A percentile compares a stretch with the other conserved stretches of the same genome.
Evolutionary conservation across 2,888 invertebrate genomes (phyloP).

Genomic region (Clivina fossor): DNA sequence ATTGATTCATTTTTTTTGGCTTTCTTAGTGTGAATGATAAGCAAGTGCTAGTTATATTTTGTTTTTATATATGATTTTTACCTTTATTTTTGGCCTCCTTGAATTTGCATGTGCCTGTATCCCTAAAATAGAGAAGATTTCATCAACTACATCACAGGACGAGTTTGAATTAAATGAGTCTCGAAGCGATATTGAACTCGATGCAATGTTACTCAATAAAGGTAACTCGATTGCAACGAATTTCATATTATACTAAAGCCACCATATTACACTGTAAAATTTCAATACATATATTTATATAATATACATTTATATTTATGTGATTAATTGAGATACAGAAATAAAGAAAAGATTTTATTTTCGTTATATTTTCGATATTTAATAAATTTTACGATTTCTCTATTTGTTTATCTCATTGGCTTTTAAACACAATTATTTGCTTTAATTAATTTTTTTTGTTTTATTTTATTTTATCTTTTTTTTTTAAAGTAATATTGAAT

Average conservation of each 20-base stretch:
- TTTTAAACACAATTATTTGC: conserved; percentile 8
- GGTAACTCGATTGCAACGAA: conserved; percentile 21
- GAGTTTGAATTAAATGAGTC: conserved; percentile 43
- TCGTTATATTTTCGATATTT: too few relatives aligned
- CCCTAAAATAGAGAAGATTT: conserved; percentile 34
- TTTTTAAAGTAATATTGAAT: too few relatives aligned
- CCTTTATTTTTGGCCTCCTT: not conserved
- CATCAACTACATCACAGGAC: conserved; percentile 47
- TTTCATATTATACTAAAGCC: too few relatives aligned
- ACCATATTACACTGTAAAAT: too few relatives aligned
- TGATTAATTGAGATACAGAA: not conserved
- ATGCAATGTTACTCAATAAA: conserved; percentile 43
- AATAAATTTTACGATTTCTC: too few relatives aligned
- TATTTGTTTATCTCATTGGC: too few relatives aligned
- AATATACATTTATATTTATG: conserved; percentile 6
- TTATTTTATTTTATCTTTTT: conserved; percentile 12
- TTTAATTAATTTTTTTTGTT: conserved; percentile 5
- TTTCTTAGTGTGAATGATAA: too few relatives aligned
- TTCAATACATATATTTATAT: not conserved
- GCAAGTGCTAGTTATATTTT: too few relatives aligned
- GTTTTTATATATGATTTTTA: not conserved
- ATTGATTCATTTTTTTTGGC: too few relatives aligned
- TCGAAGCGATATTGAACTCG: conserved; percentile 43
- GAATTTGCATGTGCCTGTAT: conserved; percentile 4
- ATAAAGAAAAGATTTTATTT: too few relatives aligned